Percentiles rank a stretch among this genome's conserved stretches.
phyloP scores from a whole-genome alignment of 2,113 vertebrate genomes.

The Lota lota region DNA sequence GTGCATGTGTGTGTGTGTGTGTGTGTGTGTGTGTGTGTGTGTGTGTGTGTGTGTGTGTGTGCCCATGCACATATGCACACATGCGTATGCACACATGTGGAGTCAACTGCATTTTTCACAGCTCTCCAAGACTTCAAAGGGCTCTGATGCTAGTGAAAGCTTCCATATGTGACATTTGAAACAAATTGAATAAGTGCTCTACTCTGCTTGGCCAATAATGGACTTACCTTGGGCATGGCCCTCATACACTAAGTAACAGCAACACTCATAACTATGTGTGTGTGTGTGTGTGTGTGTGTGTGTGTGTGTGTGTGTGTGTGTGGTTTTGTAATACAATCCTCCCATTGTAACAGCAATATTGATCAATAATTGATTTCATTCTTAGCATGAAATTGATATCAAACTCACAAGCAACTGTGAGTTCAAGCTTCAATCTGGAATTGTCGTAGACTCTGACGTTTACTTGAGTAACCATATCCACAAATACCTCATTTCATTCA shows the following conservation, averaged over 20 bases:
- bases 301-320: slow-evolving; percentile 7
- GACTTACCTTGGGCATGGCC: slow-evolving; percentile 51
- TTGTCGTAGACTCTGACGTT: neutral
- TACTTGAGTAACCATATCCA: neutral
- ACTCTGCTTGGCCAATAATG: slow-evolving; percentile 61
- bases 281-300: neutral
- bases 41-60: slow-evolving; percentile 3
- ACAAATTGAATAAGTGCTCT: slow-evolving; percentile 76
- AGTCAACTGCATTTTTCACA: slow-evolving; percentile 70
- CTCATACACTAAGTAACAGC: slow-evolving; percentile 30
- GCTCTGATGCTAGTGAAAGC: slow-evolving; percentile 67
- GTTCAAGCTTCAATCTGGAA: neutral
- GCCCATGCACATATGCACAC: neutral
- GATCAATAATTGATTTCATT: slow-evolving; percentile 31
- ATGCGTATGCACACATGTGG: slow-evolving; percentile 33
- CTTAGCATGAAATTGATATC: slow-evolving; percentile 23
- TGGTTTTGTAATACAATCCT: neutral
- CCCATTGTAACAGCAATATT: neutral
- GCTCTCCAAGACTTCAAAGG: slow-evolving; percentile 70
- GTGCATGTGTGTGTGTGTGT: neutral
- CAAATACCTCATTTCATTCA: neutral
- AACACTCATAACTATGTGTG: slow-evolving; percentile 7
- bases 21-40: slow-evolving; percentile 16
- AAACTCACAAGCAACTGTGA: slow-evolving; percentile 10
- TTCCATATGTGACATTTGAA: slow-evolving; percentile 80